phyloP scores from a whole-genome alignment of 2,113 vertebrate species.

The Asarcornis scutulata region DNA sequence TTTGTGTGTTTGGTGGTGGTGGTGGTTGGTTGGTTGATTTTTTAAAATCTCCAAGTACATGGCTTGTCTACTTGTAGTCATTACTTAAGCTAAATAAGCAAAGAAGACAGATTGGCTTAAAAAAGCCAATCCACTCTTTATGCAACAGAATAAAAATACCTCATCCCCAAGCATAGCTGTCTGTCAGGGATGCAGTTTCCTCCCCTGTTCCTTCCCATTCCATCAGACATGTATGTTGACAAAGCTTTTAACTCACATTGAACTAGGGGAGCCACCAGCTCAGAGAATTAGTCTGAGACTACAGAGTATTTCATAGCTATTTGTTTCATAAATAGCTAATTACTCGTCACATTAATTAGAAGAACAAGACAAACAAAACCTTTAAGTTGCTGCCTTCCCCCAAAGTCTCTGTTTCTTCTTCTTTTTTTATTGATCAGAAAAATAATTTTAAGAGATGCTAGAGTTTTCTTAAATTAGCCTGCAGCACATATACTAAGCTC shows the following conservation, averaged over 20 bases:
- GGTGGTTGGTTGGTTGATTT: background rate
- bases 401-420: background rate
- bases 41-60: background rate
- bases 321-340: background rate
- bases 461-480: background rate
- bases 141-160: background rate
- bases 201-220: background rate
- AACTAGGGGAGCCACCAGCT: background rate
- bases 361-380: background rate
- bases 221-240: background rate
- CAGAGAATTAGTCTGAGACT: background rate
- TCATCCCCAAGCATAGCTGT: background rate
- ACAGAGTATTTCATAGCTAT: accelerated
- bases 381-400: background rate
- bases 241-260: background rate
- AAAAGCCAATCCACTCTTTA: background rate
- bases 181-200: background rate
- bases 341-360: background rate
- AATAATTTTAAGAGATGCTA: background rate
- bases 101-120: background rate
- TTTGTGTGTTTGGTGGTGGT: too few relatives aligned
- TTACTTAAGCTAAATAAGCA: background rate
- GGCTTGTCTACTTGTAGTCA: background rate
- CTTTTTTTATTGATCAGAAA: background rate
- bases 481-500: background rate